A percentile compares a stretch with the other conserved stretches of the same genome.
Evolutionary conservation across 2,888 invertebrate species (phyloP).

Genomic region (Ctena decussata): DNA sequence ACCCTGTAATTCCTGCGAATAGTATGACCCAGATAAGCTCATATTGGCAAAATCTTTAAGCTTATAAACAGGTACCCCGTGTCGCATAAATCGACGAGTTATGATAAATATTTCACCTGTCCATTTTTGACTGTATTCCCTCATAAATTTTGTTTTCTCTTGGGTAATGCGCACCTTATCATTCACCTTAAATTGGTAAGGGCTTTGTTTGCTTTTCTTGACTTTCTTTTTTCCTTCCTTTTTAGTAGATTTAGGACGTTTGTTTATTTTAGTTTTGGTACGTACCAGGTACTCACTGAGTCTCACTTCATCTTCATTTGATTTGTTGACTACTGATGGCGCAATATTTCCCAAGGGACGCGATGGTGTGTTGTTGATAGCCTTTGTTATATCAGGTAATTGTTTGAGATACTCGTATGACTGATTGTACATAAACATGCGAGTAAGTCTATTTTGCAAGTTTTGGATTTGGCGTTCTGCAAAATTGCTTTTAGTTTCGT

Average conservation of each 20-base stretch:
- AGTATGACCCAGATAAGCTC: neutral
- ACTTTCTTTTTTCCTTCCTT: neutral
- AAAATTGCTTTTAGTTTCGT: constrained; percentile 31
- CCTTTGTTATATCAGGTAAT: constrained; percentile 15
- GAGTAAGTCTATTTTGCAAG: constrained; percentile 19
- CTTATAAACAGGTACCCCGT: constrained; percentile 33
- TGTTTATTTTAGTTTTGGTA: constrained; percentile 19
- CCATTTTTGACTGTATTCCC: constrained; percentile 38
- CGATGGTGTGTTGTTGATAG: constrained; percentile 27
- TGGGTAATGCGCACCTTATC: constrained; percentile 36
- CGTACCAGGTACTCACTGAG: constrained; percentile 15
- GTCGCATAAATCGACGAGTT: constrained; percentile 4
- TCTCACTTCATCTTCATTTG: constrained; percentile 31
- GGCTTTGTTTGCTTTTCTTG: constrained; percentile 8
- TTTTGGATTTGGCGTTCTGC: constrained; percentile 29
- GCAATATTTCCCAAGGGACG: constrained; percentile 16
- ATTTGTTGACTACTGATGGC: constrained; percentile 22
- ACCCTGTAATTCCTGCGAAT: neutral
- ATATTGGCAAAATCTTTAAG: constrained; percentile 15
- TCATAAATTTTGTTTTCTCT: constrained; percentile 17
- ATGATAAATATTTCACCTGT: constrained; percentile 37
- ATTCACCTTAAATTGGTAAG: constrained; percentile 21
- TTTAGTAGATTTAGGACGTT: neutral
- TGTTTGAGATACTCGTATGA: constrained; percentile 14
- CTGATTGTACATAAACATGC: constrained; percentile 22